Evolutionary conservation across 2,113 vertebrate species (phyloP).

Genomic region (Varanus salvator): DNA sequence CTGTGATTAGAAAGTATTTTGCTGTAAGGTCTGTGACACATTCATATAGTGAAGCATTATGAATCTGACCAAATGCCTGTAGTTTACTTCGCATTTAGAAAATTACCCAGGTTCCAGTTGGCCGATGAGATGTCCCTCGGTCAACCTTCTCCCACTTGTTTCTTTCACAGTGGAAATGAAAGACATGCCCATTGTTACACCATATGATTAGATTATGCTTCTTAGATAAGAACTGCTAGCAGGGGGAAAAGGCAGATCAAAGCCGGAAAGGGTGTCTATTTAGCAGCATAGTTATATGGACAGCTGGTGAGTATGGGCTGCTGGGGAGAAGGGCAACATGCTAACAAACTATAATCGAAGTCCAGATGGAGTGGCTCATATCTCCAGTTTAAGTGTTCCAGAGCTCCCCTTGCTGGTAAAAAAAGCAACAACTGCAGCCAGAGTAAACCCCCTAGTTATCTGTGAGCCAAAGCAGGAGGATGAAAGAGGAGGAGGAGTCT

Average conservation of each 20-base stretch:
- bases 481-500: background rate
- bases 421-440: constrained; percentile 30
- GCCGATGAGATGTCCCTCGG: background rate
- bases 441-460: background rate
- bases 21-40: background rate
- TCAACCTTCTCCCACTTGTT: background rate
- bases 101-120: background rate
- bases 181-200: background rate
- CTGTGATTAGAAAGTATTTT: background rate
- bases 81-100: background rate
- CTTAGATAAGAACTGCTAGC: background rate
- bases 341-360: background rate
- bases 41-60: background rate
- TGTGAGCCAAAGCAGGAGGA: background rate
- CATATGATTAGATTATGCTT: background rate
- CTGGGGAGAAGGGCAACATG: background rate
- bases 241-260: accelerated
- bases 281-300: background rate
- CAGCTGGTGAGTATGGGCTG: background rate
- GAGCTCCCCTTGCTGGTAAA: constrained; percentile 64
- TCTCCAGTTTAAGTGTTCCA: constrained; percentile 19
- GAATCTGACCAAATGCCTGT: background rate
- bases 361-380: accelerated
- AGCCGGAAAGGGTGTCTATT: background rate
- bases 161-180: no score